Conservation (phyloP, 2,113 vertebrate genomes). For the Oryzias javanicus region DNA sequence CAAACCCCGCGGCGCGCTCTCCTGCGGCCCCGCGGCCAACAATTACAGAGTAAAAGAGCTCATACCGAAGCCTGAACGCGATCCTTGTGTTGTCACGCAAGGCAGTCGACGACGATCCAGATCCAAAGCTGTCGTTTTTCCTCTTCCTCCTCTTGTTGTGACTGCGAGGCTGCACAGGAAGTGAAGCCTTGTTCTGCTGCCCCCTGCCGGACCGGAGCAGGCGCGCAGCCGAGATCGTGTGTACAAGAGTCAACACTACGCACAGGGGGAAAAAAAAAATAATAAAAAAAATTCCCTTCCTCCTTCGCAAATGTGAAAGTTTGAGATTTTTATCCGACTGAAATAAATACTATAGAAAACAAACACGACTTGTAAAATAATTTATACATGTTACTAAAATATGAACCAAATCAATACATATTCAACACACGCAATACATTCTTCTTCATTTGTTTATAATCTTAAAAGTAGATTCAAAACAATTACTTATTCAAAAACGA, state of each 20-base stretch:
- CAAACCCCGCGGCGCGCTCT: neutral
- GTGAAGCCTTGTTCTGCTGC: conserved; percentile 40
- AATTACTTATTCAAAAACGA: too few relatives aligned
- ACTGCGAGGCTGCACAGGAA: conserved; percentile 58
- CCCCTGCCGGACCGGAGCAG: conserved; percentile 59
- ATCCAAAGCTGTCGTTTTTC: conserved; percentile 72
- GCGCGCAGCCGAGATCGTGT: conserved; percentile 20
- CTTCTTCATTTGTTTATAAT: too few relatives aligned
- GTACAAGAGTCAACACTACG: rapidly evolving
- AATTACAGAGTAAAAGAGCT: conserved; percentile 24
- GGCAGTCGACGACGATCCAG: conserved; percentile 73
- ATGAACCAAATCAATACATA: too few relatives aligned
- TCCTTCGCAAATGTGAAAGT: too few relatives aligned
- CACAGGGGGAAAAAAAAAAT: too few relatives aligned
- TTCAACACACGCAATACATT: too few relatives aligned
- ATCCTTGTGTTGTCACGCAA: conserved; percentile 76
- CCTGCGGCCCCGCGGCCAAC: neutral
- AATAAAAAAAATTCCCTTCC: neutral
- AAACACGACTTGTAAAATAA: too few relatives aligned
- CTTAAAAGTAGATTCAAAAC: too few relatives aligned
- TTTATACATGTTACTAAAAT: too few relatives aligned
- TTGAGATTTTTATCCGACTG: too few relatives aligned
- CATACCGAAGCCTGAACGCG: conserved; percentile 67
- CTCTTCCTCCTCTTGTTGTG: conserved; percentile 77
- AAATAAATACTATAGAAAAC: too few relatives aligned